phyloP scores from a whole-genome alignment of 2,888 invertebrate genomes.

The Acleris emargana region DNA sequence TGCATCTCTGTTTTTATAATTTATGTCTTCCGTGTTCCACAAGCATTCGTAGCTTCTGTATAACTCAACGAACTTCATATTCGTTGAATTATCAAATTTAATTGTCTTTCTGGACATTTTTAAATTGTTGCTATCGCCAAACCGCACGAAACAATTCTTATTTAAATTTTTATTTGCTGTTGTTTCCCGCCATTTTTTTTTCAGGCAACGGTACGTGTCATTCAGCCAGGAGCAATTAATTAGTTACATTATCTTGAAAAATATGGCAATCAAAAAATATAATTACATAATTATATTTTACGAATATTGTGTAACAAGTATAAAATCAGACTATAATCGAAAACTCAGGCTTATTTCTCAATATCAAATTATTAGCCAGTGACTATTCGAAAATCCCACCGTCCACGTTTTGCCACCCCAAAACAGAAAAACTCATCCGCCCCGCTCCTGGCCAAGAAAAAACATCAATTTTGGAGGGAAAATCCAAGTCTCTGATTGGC shows the following conservation, averaged over 20 bases:
- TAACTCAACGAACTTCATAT: constrained; percentile 21
- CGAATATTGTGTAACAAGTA: not conserved
- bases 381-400: too few species aligned
- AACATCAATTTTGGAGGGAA: too few species aligned
- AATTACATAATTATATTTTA: constrained; percentile 9
- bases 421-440: too few species aligned
- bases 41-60: constrained; percentile 26
- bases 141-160: not conserved
- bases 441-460: too few species aligned
- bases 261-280: too few species aligned
- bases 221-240: too few species aligned
- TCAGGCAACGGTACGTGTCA: not conserved
- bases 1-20: constrained; percentile 19
- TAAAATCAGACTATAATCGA: too few species aligned
- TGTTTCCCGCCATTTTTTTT: constrained; percentile 1
- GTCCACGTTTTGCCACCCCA: too few species aligned
- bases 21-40: constrained; percentile 11
- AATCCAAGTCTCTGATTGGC: too few species aligned
- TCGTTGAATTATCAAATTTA: constrained; percentile 15
- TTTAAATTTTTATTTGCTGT: not conserved
- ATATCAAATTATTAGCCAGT: too few species aligned
- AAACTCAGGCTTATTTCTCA: too few species aligned
- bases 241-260: too few species aligned
- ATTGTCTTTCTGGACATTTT: constrained; percentile 10
- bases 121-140: not conserved